These are phyloP conservation scores for Pandion haliaetus DNA, from an alignment of 2,113 vertebrate species.

Conservation along the genomic window DNA sequence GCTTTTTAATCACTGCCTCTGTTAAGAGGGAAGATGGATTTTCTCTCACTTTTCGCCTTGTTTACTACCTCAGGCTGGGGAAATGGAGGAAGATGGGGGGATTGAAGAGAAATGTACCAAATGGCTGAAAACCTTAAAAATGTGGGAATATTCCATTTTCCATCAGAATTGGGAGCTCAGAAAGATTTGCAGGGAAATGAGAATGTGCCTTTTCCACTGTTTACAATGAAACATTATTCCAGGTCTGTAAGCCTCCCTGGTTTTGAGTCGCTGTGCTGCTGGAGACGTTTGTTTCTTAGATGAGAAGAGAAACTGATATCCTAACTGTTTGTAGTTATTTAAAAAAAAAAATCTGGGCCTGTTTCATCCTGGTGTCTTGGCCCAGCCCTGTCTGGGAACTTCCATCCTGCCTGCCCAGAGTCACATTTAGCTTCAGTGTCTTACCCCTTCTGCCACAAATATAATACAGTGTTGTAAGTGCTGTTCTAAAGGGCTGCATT, in stretches of 20 bases:
- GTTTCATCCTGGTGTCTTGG: neutral
- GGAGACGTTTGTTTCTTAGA: neutral
- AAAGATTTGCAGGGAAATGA: neutral
- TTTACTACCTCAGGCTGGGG: neutral
- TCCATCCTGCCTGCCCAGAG: neutral
- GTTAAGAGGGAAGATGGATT: neutral
- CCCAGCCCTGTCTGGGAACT: neutral
- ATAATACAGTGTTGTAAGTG: neutral
- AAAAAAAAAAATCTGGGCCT: neutral
- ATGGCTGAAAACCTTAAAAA: neutral
- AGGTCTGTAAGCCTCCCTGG: neutral
- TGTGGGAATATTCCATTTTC: neutral
- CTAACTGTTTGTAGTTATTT: neutral
- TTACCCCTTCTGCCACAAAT: neutral
- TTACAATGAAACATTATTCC: neutral
- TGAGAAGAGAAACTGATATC: neutral
- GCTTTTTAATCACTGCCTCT: neutral
- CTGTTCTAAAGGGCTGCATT: neutral
- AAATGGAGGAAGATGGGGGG: neutral
- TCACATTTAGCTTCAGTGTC: neutral
- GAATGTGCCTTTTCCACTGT: neutral
- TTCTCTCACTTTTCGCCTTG: neutral
- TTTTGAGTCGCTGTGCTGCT: neutral
- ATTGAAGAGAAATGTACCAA: neutral
- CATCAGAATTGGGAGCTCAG: neutral